Conservation (phyloP, 1,140 invertebrate species). For the Phenacoccus solenopsis region DNA sequence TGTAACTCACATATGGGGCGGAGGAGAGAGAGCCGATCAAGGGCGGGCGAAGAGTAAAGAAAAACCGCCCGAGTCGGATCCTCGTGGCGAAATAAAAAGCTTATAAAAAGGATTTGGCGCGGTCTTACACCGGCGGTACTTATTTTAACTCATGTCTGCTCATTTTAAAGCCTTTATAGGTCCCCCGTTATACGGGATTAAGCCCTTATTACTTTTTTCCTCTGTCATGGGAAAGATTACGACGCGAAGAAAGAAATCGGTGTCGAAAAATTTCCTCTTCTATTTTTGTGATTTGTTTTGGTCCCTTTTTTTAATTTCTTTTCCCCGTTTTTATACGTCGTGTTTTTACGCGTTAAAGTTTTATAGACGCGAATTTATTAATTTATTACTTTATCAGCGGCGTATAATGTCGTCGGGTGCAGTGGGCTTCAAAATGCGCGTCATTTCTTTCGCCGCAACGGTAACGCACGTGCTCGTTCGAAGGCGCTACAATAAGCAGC, state of each 20-base stretch:
- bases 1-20: too few species aligned
- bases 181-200: not conserved
- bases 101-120: not conserved
- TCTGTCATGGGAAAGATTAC: constrained; percentile 11
- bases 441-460: too few species aligned
- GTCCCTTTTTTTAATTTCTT: constrained; percentile 2
- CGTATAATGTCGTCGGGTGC: not conserved
- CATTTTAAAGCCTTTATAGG: constrained; percentile 11
- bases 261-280: constrained; percentile 7
- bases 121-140: not conserved
- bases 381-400: not conserved
- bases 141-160: constrained; percentile 11
- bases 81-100: not conserved
- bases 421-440: not conserved
- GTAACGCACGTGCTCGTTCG: too few species aligned
- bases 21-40: too few species aligned
- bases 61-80: not conserved
- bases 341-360: not conserved
- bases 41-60: not conserved
- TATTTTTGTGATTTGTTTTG: constrained; percentile 5
- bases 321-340: not conserved
- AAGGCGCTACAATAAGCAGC: too few species aligned
- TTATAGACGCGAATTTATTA: not conserved
- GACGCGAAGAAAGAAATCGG: not conserved
- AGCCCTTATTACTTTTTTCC: constrained; percentile 9